Conservation (phyloP, 2,113 vertebrate genomes). For the Hemiscyllium ocellatum region DNA sequence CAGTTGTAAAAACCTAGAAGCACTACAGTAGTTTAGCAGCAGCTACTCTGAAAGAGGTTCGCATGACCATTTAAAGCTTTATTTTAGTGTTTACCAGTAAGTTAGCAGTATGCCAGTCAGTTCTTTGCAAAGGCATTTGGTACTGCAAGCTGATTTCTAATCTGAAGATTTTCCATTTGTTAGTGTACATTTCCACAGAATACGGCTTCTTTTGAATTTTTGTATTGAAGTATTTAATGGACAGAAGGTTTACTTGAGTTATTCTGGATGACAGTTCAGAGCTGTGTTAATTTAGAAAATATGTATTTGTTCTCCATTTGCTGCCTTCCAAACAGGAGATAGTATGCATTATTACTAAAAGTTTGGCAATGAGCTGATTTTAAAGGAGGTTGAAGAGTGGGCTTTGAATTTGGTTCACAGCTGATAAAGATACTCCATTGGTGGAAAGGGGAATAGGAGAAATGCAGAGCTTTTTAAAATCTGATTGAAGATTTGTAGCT, state of each 20-base stretch:
- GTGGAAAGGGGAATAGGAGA: background rate
- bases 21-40: background rate
- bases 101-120: background rate
- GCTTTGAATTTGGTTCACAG: background rate
- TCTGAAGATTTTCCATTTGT: background rate
- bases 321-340: background rate
- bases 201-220: background rate
- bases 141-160: background rate
- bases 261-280: background rate
- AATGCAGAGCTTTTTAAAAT: too few species aligned
- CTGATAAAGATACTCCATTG: background rate
- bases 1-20: background rate
- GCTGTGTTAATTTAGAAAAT: background rate
- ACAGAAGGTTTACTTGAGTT: background rate
- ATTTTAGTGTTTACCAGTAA: background rate
- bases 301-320: background rate
- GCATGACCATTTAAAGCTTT: background rate
- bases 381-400: background rate
- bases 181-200: background rate
- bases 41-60: background rate
- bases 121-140: background rate
- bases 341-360: background rate
- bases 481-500: too few species aligned
- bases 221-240: background rate
- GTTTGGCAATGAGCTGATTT: background rate